A percentile compares a stretch with the other conserved stretches of the same genome.
Conservation (phyloP, 2,113 vertebrate species). For the Entomyzon cyanotis region DNA sequence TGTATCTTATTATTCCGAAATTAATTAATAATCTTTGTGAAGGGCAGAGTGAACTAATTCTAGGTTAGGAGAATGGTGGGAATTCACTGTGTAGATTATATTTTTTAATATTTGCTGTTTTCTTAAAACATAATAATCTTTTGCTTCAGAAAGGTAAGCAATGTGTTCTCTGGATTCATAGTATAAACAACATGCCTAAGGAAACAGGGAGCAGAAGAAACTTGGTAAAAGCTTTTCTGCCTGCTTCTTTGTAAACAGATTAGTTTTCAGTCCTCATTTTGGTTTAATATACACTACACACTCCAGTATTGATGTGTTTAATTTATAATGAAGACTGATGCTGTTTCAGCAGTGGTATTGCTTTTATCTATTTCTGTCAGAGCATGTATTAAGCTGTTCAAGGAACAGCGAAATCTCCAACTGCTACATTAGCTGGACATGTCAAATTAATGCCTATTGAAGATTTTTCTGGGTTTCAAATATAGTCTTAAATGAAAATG, state of each 20-base stretch:
- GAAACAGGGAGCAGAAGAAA: background rate
- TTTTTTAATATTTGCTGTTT: background rate
- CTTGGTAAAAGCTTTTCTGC: background rate
- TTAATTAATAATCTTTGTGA: background rate
- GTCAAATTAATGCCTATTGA: background rate
- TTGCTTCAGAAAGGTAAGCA: background rate
- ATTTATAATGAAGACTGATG: conserved; percentile 39
- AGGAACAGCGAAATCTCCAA: background rate
- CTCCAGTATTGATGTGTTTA: background rate
- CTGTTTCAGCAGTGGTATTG: background rate
- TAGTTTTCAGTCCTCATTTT: background rate
- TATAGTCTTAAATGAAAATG: background rate
- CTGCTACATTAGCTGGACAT: background rate
- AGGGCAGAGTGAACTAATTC: background rate
- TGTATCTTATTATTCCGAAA: background rate
- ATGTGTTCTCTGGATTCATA: background rate
- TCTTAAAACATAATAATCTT: background rate
- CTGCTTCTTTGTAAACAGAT: background rate
- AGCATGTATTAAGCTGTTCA: background rate
- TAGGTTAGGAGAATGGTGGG: background rate
- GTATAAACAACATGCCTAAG: background rate
- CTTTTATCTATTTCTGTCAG: conserved; percentile 42
- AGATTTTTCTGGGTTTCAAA: conserved; percentile 1
- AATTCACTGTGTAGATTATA: background rate
- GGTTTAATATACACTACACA: background rate